Conservation (phyloP, 2,113 vertebrate genomes). For the Tetrao urogallus region DNA sequence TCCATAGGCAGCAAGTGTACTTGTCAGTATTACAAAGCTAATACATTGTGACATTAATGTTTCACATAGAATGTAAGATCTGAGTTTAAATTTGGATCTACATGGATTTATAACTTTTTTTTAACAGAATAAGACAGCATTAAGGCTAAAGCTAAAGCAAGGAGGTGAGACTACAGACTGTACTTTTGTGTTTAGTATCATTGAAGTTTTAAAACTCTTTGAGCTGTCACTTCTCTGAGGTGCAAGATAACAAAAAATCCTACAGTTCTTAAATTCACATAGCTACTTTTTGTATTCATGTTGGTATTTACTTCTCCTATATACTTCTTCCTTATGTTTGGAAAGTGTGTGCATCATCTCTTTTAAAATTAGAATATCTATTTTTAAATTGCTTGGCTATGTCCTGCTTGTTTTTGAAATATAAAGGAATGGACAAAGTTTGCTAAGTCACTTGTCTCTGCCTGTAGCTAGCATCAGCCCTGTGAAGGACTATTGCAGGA, state of each 20-base stretch:
- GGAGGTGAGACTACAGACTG: background rate
- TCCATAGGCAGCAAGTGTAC: slow-evolving; percentile 34
- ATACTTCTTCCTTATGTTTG: background rate
- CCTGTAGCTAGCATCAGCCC: background rate
- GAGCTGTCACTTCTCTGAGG: background rate
- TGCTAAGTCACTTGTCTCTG: background rate
- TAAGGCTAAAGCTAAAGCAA: slow-evolving; percentile 14
- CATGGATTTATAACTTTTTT: background rate
- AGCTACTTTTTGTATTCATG: background rate
- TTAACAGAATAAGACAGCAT: background rate
- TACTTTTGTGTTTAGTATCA: background rate
- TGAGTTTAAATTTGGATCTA: slow-evolving; percentile 21
- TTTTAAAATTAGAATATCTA: background rate
- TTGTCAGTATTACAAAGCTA: slow-evolving; percentile 38
- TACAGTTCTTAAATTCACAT: background rate
- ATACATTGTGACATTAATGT: slow-evolving; percentile 18
- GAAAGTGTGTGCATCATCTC: background rate
- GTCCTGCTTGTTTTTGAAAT: background rate
- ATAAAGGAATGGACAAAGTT: background rate
- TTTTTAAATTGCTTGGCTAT: background rate
- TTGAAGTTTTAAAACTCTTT: slow-evolving; percentile 9
- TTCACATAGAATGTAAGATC: slow-evolving; percentile 6
- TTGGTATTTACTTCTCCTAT: background rate
- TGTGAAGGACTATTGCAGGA: background rate
- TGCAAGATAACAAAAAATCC: background rate